Evolutionary conservation across 2,113 vertebrate species (phyloP).

Genomic region (Rattus rattus): DNA sequence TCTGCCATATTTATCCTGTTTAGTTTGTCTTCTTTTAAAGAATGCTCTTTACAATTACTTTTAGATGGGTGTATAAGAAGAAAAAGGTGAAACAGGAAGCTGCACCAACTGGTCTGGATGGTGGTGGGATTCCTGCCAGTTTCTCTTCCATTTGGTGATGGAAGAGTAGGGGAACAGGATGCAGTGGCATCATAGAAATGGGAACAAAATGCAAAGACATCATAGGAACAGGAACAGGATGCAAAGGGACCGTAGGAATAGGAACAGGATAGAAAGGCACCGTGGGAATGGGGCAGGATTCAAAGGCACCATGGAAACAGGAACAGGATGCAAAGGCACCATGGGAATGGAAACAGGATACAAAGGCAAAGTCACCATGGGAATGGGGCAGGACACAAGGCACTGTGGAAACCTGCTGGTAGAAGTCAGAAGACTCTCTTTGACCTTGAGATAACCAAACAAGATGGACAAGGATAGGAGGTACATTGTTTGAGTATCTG

Average conservation of each 20-base stretch:
- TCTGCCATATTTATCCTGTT: not conserved
- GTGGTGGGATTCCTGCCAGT: not conserved
- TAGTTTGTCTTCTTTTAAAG: not conserved
- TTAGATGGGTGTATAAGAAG: not conserved
- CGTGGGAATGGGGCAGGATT: not conserved
- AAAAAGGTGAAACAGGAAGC: not conserved
- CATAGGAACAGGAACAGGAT: not conserved
- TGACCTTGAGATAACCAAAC: not conserved
- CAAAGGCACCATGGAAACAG: not conserved
- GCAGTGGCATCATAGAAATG: not conserved
- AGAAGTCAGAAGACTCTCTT: not conserved
- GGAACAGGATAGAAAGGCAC: not conserved
- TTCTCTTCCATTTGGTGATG: not conserved
- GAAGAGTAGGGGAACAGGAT: not conserved
- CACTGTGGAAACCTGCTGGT: not conserved
- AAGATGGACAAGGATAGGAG: not conserved
- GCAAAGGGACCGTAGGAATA: not conserved
- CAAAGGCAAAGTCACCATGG: not conserved
- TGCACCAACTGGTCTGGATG: not conserved
- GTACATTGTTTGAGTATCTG: not conserved
- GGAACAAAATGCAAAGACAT: not conserved
- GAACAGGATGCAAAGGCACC: not conserved
- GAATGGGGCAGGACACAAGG: no score
- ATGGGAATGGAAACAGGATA: no score
- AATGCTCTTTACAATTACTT: not conserved